Conservation (phyloP, 2,888 invertebrate species). For the Lampropteryx suffumata region DNA sequence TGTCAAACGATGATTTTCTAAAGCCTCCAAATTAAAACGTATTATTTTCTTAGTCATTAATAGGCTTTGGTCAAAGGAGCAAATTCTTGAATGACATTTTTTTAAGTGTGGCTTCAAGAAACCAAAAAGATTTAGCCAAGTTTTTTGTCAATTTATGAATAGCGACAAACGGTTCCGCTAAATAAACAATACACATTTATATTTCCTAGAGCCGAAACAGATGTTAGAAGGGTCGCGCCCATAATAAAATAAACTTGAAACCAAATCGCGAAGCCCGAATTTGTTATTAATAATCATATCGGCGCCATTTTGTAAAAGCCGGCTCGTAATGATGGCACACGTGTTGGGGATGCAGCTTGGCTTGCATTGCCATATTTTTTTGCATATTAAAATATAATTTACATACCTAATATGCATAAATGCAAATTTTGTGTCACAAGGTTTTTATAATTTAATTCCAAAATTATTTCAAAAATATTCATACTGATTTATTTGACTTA, state of each 20-base stretch:
- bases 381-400: conserved; percentile 26
- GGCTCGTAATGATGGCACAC: conserved; percentile 45
- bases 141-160: conserved; percentile 23
- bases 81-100: conserved; percentile 11
- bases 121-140: not conserved
- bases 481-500: too few relatives aligned
- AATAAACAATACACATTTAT: conserved; percentile 67
- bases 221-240: conserved; percentile 61
- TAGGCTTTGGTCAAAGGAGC: too few relatives aligned
- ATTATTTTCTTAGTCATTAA: too few relatives aligned
- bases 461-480: too few relatives aligned
- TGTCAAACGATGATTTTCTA: too few relatives aligned
- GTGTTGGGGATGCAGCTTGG: conserved; percentile 35
- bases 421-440: not conserved
- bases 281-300: conserved; percentile 79
- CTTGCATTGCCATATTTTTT: conserved; percentile 24
- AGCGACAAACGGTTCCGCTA: conserved; percentile 67
- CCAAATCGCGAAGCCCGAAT: conserved; percentile 64
- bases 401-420: conserved; percentile 4
- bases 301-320: conserved; percentile 72
- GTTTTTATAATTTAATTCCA: not conserved
- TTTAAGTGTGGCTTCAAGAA: not conserved
- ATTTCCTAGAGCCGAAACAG: conserved; percentile 68
- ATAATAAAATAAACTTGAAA: conserved; percentile 68
- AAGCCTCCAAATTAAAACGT: too few relatives aligned